Conservation (phyloP, 2,797 vertebrate genomes). For the Alauda arvensis region DNA sequence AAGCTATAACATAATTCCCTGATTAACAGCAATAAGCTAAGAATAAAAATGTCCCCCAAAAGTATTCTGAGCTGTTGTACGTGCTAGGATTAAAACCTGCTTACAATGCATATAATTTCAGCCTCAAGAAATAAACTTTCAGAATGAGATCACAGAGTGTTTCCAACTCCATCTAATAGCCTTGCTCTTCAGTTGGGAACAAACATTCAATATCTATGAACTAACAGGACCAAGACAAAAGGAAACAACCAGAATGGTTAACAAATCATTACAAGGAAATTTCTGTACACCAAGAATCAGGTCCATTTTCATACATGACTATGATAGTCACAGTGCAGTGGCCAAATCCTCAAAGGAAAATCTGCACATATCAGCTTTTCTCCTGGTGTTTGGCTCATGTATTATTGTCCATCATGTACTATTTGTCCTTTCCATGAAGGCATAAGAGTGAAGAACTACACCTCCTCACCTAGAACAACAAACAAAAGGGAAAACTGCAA, state of each 20-base stretch:
- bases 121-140: not conserved
- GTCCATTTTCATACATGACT: not conserved
- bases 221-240: not conserved
- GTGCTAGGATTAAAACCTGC: not conserved
- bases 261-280: not conserved
- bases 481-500: not conserved
- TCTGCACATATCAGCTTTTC: accelerated
- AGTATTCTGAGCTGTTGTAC: not conserved
- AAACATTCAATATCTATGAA: not conserved
- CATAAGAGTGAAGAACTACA: not conserved
- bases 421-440: not conserved
- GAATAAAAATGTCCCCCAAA: not conserved
- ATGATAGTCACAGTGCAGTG: not conserved
- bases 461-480: not conserved
- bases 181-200: not conserved
- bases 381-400: not conserved
- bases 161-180: not conserved
- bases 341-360: not conserved
- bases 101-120: not conserved
- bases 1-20: not conserved
- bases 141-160: not conserved
- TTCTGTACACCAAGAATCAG: not conserved
- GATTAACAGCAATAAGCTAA: not conserved
- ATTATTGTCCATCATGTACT: no score
- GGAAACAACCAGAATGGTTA: not conserved